These are phyloP conservation scores for Nesoenas mayeri DNA, from an alignment of 2,113 vertebrate species.

Conservation along the genomic window DNA sequence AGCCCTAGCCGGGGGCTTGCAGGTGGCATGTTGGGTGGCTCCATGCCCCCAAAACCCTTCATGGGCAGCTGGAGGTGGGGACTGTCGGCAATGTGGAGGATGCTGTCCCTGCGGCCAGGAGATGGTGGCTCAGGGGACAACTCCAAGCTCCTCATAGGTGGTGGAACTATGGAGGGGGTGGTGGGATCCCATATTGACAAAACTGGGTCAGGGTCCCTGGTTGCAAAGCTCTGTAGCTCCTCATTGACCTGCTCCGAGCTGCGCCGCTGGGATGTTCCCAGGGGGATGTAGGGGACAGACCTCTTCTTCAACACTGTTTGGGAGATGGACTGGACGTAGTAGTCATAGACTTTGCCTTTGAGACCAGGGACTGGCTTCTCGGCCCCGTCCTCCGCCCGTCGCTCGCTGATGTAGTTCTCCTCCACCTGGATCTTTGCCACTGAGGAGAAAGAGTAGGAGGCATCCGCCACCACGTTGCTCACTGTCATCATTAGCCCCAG, in stretches of 20 bases:
- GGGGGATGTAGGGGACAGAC: neutral
- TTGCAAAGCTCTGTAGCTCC: neutral
- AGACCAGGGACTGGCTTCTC: neutral
- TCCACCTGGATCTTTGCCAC: conserved; percentile 82
- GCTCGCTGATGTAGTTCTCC: conserved; percentile 76
- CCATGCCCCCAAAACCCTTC: neutral
- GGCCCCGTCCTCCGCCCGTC: neutral
- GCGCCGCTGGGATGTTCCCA: fast-evolving
- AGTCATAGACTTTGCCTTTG: conserved; percentile 87
- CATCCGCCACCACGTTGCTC: conserved; percentile 32
- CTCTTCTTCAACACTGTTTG: conserved; percentile 56
- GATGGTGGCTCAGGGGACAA: neutral
- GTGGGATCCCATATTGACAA: fast-evolving
- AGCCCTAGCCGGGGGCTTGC: conserved; percentile 18
- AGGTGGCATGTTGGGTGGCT: neutral
- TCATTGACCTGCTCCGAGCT: fast-evolving
- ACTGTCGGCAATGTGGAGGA: conserved; percentile 74
- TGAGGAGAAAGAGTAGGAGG: conserved; percentile 83
- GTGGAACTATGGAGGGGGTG: neutral
- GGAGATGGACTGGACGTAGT: conserved; percentile 82
- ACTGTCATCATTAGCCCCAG: conserved; percentile 76
- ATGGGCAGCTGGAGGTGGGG: conserved; percentile 73
- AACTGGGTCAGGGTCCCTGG: fast-evolving
- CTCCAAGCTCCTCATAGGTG: neutral
- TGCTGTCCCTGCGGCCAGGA: conserved; percentile 71